These are phyloP conservation scores for Drosophila quadrilineata DNA, from an alignment of 1,140 invertebrate species.

Conservation along the genomic window DNA sequence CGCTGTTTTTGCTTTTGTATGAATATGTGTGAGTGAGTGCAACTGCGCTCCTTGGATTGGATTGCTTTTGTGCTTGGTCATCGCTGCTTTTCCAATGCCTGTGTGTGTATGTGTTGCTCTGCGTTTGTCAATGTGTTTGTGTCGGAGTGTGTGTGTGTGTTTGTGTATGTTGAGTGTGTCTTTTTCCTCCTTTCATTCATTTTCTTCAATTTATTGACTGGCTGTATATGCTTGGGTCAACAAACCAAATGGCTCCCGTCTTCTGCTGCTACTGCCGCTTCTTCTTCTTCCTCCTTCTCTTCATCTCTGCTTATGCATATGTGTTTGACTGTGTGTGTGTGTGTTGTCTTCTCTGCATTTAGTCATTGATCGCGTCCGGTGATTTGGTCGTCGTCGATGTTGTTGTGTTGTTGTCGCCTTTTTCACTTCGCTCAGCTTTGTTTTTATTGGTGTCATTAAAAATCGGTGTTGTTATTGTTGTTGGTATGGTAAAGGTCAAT, in stretches of 20 bases:
- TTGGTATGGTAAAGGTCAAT: conserved; percentile 65
- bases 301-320: conserved; percentile 2
- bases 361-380: conserved; percentile 67
- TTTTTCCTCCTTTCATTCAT: conserved; percentile 46
- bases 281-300: conserved; percentile 3
- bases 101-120: not conserved
- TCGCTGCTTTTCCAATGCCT: conserved; percentile 19
- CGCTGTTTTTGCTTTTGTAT: conserved; percentile 1
- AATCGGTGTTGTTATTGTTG: conserved; percentile 10
- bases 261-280: not conserved
- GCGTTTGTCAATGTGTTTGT: not conserved
- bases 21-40: conserved; percentile 1
- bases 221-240: conserved; percentile 56
- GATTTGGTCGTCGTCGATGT: conserved; percentile 31
- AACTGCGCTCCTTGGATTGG: conserved; percentile 31
- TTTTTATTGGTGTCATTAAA: conserved; percentile 71
- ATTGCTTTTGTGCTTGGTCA: conserved; percentile 35
- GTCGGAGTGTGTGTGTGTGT: conserved; percentile 5
- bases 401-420: conserved; percentile 6
- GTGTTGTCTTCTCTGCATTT: conserved; percentile 39
- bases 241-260: conserved; percentile 57
- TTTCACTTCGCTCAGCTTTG: conserved; percentile 42
- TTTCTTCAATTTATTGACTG: conserved; percentile 56
- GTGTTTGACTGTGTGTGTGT: conserved; percentile 2
- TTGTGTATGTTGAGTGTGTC: not conserved